Evolutionary conservation across 2,113 vertebrate species (phyloP).

Genomic region (Mandrillus leucophaeus): DNA sequence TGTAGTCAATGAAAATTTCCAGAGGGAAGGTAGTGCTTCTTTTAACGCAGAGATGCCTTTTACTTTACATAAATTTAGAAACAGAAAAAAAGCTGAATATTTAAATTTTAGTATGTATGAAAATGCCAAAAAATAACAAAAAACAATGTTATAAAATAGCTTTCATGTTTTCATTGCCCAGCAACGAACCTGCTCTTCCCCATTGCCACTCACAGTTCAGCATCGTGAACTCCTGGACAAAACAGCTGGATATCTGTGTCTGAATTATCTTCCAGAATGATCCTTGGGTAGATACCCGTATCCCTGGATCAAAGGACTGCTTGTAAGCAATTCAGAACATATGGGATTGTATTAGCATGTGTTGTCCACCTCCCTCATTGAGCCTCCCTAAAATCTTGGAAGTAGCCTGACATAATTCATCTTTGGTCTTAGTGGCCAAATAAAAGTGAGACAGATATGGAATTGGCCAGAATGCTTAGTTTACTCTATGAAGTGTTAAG

Average conservation of each 20-base stretch:
- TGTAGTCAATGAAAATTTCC: not conserved
- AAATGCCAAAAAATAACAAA: not conserved
- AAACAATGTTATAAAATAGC: not conserved
- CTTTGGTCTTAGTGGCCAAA: not conserved
- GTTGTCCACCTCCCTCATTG: not conserved
- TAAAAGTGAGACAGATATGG: not conserved
- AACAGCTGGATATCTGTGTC: not conserved
- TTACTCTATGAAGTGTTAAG: not conserved
- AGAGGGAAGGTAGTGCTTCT: not conserved
- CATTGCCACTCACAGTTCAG: not conserved
- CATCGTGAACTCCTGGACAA: not conserved
- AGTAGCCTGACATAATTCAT: not conserved
- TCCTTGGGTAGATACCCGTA: not conserved
- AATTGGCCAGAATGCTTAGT: not conserved
- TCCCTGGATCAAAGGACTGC: not conserved
- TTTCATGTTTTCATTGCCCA: not conserved
- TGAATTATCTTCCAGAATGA: not conserved
- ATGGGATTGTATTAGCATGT: not conserved
- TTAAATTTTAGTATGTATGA: not conserved
- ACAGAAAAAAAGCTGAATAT: not conserved
- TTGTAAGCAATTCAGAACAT: not conserved
- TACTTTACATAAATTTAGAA: not conserved
- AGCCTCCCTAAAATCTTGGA: not conserved
- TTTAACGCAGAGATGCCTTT: not conserved
- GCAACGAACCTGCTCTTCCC: not conserved